Evolutionary conservation across 1,140 invertebrate species (phyloP).

Genomic region (Rhynchophorus ferrugineus): DNA sequence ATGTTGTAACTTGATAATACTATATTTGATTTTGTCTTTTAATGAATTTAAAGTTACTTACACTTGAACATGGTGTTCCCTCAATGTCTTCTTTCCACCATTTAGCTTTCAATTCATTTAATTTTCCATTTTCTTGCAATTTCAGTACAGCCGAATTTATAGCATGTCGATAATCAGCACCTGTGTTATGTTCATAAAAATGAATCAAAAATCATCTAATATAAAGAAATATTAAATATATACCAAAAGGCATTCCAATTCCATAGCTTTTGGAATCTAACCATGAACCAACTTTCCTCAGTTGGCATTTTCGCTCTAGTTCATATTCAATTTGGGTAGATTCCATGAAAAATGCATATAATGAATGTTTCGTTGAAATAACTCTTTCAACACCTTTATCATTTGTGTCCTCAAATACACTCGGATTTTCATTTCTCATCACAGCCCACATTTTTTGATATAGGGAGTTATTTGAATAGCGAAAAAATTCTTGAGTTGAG

Average conservation of each 20-base stretch:
- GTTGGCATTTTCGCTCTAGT: conserved; percentile 64
- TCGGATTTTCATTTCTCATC: conserved; percentile 72
- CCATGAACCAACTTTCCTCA: conserved; percentile 67
- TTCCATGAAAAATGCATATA: conserved; percentile 82
- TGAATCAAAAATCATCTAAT: not conserved
- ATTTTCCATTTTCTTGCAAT: conserved; percentile 70
- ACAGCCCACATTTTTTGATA: conserved; percentile 63
- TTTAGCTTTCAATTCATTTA: conserved; percentile 69
- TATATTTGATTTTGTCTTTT: too few species aligned
- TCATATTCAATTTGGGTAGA: conserved; percentile 74
- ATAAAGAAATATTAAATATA: too few species aligned
- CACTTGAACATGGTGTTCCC: conserved; percentile 23
- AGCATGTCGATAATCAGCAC: conserved; percentile 54
- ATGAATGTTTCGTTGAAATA: conserved; percentile 51
- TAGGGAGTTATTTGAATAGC: conserved; percentile 58
- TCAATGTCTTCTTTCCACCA: conserved; percentile 71
- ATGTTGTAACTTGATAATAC: not conserved
- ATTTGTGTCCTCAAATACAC: conserved; percentile 73
- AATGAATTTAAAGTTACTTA: too few species aligned
- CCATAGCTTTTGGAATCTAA: conserved; percentile 79
- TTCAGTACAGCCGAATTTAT: conserved; percentile 69
- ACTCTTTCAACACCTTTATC: conserved; percentile 80
- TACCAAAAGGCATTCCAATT: conserved; percentile 68
- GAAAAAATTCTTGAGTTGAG: conserved; percentile 69
- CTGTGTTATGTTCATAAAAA: conserved; percentile 2